Conservation (phyloP, 2,113 vertebrate species). For the Toxostoma redivivum region DNA sequence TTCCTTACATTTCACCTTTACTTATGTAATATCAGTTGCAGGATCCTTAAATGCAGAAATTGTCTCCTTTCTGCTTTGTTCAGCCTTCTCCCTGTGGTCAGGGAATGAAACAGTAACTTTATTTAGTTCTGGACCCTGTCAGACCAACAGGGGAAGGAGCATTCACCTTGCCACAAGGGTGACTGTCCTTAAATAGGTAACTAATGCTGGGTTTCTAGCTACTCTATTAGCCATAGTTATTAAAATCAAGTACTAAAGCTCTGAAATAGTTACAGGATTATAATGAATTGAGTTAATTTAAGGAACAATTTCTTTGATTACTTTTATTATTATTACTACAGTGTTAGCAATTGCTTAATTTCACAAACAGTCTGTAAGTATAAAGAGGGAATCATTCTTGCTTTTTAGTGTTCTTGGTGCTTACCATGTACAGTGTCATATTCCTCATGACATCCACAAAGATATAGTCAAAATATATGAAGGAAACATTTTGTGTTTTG, state of each 20-base stretch:
- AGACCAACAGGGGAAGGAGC: background rate
- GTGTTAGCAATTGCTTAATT: constrained; percentile 12
- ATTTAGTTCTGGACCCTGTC: background rate
- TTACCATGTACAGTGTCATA: background rate
- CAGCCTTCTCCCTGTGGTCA: background rate
- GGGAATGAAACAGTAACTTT: background rate
- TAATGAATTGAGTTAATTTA: background rate
- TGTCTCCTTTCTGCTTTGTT: background rate
- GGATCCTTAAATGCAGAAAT: background rate
- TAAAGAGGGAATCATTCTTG: background rate
- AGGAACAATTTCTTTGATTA: background rate
- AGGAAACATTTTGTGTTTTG: background rate
- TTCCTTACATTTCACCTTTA: background rate
- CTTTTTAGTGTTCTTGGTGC: background rate
- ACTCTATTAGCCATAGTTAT: background rate
- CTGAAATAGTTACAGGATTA: background rate
- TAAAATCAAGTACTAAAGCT: background rate
- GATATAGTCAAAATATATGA: background rate
- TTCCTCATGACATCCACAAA: background rate
- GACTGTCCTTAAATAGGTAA: background rate
- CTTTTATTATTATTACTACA: background rate
- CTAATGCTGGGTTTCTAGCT: background rate
- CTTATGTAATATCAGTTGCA: background rate
- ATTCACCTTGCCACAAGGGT: background rate
- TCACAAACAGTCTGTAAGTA: background rate